Conservation (phyloP, 1,140 invertebrate species). For the Parasteatoda tepidariorum region DNA sequence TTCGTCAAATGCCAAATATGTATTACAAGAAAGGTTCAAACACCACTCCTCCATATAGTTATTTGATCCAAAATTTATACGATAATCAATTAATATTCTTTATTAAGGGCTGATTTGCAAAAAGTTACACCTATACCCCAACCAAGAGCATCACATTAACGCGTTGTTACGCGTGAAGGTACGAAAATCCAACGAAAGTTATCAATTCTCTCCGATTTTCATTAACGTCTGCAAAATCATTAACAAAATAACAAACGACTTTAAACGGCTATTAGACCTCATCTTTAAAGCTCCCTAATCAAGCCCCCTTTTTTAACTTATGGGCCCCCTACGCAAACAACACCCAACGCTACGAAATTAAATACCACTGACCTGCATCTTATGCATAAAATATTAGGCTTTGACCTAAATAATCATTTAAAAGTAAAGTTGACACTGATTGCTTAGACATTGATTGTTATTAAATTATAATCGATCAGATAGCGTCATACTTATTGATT, state of each 20-base stretch:
- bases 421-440: background rate
- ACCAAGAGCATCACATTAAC: background rate
- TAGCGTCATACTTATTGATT: conserved; percentile 25
- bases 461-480: conserved; percentile 46
- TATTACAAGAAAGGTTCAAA: too few relatives aligned
- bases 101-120: background rate
- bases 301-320: background rate
- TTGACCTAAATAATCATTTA: conserved; percentile 6
- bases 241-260: conserved; percentile 2
- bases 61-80: too few relatives aligned
- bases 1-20: too few relatives aligned
- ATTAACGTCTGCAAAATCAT: conserved; percentile 9
- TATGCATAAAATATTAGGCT: conserved; percentile 22
- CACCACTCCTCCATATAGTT: too few relatives aligned
- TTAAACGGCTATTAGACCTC: background rate
- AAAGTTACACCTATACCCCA: background rate
- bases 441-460: background rate
- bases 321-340: conserved; percentile 34
- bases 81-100: too few relatives aligned
- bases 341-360: conserved; percentile 13
- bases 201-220: background rate
- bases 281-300: background rate
- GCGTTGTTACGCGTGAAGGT: background rate
- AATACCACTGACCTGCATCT: conserved; percentile 46
- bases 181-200: conserved; percentile 19